Evolutionary conservation across 1,140 invertebrate genomes (phyloP).

Genomic region (Agrypnia vestita): DNA sequence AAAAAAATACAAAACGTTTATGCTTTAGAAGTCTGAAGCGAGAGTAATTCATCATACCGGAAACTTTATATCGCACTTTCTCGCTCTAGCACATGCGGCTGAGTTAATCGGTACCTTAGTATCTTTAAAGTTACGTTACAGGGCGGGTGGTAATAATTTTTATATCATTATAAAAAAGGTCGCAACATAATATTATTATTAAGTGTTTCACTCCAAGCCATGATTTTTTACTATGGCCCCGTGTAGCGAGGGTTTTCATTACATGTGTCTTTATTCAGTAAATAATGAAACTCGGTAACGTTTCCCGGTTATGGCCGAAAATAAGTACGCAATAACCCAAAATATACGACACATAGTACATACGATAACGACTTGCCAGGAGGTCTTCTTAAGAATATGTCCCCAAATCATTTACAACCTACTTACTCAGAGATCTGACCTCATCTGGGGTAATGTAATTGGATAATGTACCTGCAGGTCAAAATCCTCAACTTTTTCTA

Average conservation of each 20-base stretch:
- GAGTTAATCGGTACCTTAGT: no score
- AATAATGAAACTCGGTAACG: slow-evolving; percentile 24
- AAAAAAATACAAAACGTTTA: no score
- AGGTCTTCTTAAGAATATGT: not conserved
- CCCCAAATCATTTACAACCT: not conserved
- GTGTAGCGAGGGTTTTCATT: slow-evolving; percentile 21
- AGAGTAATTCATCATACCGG: no score
- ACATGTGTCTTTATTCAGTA: slow-evolving; percentile 24
- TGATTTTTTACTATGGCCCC: slow-evolving; percentile 15
- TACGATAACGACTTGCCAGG: slow-evolving; percentile 5
- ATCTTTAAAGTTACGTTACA: no score
- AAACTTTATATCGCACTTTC: no score
- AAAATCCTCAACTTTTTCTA: not conserved
- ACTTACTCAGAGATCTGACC: slow-evolving; percentile 1
- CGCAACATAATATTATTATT: no score
- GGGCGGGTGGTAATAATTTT: no score
- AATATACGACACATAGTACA: slow-evolving; percentile 3
- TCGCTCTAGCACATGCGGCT: no score
- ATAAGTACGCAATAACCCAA: slow-evolving; percentile 11
- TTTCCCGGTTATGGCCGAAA: slow-evolving; percentile 4
- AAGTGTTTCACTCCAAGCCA: no score
- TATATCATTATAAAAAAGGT: no score
- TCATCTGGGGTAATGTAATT: not conserved
- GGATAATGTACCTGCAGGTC: not conserved
- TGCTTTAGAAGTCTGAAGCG: no score